These are phyloP conservation scores for Hesperia comma DNA, from an alignment of 2,888 invertebrate genomes.

Conservation along the genomic window DNA sequence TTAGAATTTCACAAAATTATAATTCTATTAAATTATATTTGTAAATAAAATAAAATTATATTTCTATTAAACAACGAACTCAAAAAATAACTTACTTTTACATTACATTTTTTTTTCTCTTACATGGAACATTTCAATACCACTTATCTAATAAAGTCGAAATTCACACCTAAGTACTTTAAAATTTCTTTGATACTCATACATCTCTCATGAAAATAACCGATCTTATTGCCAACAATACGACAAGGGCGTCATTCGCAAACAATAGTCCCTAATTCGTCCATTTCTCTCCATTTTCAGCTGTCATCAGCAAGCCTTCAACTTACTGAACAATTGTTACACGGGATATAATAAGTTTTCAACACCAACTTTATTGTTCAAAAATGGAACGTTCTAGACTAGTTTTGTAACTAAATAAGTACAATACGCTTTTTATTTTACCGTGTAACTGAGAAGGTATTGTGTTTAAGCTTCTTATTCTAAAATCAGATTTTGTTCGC, in stretches of 20 bases:
- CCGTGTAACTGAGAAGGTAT: background rate
- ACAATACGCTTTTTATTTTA: background rate
- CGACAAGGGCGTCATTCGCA: constrained; percentile 1
- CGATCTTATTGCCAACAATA: background rate
- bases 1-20: too few species aligned
- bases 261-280: constrained; percentile 34
- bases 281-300: constrained; percentile 33
- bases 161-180: too few species aligned
- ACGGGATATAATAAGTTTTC: constrained; percentile 22
- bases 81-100: too few species aligned
- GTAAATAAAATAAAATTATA: too few species aligned
- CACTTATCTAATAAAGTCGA: too few species aligned
- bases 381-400: background rate
- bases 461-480: background rate
- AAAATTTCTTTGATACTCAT: too few species aligned
- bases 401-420: constrained; percentile 1
- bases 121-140: too few species aligned
- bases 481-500: background rate
- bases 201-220: too few species aligned
- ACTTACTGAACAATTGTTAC: constrained; percentile 32
- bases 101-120: too few species aligned
- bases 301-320: constrained; percentile 36
- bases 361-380: background rate
- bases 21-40: too few species aligned
- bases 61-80: too few species aligned